These are phyloP conservation scores for Lichenostomus cassidix DNA, from an alignment of 2,113 vertebrate genomes.

Conservation along the genomic window DNA sequence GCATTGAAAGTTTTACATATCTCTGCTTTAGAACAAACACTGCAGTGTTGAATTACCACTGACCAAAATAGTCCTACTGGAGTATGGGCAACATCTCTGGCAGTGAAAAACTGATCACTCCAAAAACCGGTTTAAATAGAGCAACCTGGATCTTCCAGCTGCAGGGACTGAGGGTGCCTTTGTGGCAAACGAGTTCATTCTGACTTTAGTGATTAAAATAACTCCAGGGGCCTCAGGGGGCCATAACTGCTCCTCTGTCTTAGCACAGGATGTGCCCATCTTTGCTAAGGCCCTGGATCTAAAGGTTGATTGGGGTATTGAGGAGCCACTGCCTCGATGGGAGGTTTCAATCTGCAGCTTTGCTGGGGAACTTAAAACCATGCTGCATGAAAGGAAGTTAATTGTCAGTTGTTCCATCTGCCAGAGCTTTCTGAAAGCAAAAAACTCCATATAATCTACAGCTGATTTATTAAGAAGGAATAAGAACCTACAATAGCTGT, in stretches of 20 bases:
- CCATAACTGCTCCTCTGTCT: background rate
- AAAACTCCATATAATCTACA: background rate
- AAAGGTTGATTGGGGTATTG: background rate
- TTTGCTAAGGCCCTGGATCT: background rate
- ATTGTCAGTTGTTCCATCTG: background rate
- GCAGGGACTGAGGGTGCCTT: conserved; percentile 14
- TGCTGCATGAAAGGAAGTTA: background rate
- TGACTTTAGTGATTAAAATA: conserved; percentile 22
- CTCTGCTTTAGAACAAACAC: background rate
- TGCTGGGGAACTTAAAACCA: background rate
- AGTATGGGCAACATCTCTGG: background rate
- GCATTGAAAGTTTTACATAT: background rate
- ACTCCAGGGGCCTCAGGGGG: background rate
- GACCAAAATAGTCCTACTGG: background rate
- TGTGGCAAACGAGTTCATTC: background rate
- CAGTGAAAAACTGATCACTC: background rate
- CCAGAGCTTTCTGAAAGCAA: background rate
- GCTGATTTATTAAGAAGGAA: background rate
- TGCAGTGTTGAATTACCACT: conserved; percentile 4
- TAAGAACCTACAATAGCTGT: background rate
- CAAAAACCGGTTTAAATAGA: background rate
- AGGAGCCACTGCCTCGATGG: background rate
- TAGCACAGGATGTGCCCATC: background rate
- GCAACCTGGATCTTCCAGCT: conserved; percentile 5
- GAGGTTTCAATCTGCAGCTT: background rate